Conservation (phyloP, 2,113 vertebrate genomes). For the Nothobranchius furzeri region DNA sequence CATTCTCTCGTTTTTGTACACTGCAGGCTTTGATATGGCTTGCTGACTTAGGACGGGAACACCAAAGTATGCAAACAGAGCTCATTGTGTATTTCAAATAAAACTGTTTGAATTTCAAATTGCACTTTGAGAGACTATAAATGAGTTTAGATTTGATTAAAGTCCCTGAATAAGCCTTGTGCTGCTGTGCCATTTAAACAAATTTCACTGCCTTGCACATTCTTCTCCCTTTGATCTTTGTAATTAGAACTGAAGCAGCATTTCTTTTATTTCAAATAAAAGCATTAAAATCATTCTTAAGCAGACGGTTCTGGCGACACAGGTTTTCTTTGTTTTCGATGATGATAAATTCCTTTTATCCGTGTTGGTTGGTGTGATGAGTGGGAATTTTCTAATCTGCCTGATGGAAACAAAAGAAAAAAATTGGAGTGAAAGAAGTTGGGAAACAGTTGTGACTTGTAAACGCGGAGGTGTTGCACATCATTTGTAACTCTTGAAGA, state of each 20-base stretch:
- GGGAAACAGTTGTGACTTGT: constrained; percentile 8
- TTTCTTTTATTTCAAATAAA: constrained; percentile 81
- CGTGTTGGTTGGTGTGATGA: constrained; percentile 46
- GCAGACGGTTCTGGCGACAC: constrained; percentile 68
- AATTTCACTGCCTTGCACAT: constrained; percentile 78
- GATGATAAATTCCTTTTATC: constrained; percentile 70
- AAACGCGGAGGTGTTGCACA: constrained; percentile 16
- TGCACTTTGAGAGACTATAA: constrained; percentile 24
- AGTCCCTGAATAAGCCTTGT: constrained; percentile 67
- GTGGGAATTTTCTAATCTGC: constrained; percentile 45
- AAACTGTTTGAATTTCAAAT: constrained; percentile 46
- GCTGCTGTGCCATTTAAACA: constrained; percentile 61
- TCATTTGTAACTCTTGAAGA: constrained; percentile 40
- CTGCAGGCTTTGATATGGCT: constrained; percentile 29
- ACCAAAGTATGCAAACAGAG: constrained; percentile 6
- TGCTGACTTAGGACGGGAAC: constrained; percentile 18
- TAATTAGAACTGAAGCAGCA: constrained; percentile 79
- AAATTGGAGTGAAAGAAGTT: constrained; percentile 6
- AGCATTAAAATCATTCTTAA: constrained; percentile 80
- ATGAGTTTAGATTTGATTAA: constrained; percentile 49
- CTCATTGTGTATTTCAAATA: constrained; percentile 28
- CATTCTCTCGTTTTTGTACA: constrained; percentile 48
- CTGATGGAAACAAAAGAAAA: constrained; percentile 11
- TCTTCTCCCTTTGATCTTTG: constrained; percentile 76
- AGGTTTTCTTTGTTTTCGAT: constrained; percentile 80